Evolutionary conservation across 2,888 invertebrate genomes (phyloP).

Genomic region (Drosophila anceps): DNA sequence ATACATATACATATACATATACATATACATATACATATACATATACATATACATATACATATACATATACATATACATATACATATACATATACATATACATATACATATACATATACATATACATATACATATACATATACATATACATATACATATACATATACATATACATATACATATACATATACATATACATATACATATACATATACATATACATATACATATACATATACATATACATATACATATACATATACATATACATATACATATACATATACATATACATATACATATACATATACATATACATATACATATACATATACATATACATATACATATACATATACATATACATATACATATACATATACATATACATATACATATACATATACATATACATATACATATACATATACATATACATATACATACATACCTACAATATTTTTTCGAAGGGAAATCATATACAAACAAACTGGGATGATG

Average conservation of each 20-base stretch:
- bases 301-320: constrained; percentile 2
- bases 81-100: not conserved
- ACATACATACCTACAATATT: not conserved
- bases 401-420: no score
- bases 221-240: not conserved
- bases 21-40: not conserved
- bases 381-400: constrained; percentile 2
- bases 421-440: constrained; percentile 1
- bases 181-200: not conserved
- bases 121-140: not conserved
- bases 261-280: not conserved
- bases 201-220: constrained; percentile 7
- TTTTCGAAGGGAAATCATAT: constrained; percentile 1
- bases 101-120: constrained; percentile 7
- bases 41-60: constrained; percentile 1
- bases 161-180: constrained; percentile 1
- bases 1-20: constrained; percentile 5
- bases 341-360: constrained; percentile 7
- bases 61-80: constrained; percentile 2
- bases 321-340: not conserved
- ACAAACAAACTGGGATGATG: constrained; percentile 6
- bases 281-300: constrained; percentile 1
- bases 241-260: constrained; percentile 5
- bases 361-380: not conserved
- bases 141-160: constrained; percentile 1